Percentiles rank a stretch among this genome's conserved stretches.
These are phyloP conservation scores for Acleris laterana DNA, from an alignment of 2,888 invertebrate species.

Conservation along the genomic window DNA sequence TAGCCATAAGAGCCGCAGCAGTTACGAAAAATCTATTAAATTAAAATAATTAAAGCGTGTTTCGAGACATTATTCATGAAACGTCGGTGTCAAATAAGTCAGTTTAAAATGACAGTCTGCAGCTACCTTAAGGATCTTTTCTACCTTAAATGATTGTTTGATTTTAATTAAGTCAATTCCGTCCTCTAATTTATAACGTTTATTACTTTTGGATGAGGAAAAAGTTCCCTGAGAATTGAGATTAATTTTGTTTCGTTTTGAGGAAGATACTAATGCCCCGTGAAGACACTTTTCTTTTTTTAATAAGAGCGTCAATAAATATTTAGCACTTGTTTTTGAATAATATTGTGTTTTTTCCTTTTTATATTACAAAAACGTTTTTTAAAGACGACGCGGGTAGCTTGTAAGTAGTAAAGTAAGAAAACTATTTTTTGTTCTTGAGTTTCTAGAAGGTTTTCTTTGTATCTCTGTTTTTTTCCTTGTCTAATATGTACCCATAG, in stretches of 20 bases:
- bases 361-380: too few relatives aligned
- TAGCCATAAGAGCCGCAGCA: too few relatives aligned
- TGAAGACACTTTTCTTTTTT: slow-evolving; percentile 1
- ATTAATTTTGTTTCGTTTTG: slow-evolving; percentile 8
- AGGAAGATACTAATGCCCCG: background rate
- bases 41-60: background rate
- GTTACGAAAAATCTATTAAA: background rate
- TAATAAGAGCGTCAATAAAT: slow-evolving; percentile 5
- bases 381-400: too few relatives aligned
- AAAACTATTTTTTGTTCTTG: too few relatives aligned
- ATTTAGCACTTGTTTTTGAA: too few relatives aligned
- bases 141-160: background rate
- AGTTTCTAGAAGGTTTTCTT: too few relatives aligned
- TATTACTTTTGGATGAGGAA: slow-evolving; percentile 12
- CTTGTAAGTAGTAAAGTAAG: too few relatives aligned
- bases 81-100: background rate
- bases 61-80: background rate
- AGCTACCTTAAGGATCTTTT: background rate
- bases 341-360: too few relatives aligned
- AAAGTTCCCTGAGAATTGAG: slow-evolving; percentile 5
- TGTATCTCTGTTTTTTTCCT: too few relatives aligned
- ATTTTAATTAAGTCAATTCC: slow-evolving; percentile 6
- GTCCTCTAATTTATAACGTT: slow-evolving; percentile 11
- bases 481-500: too few relatives aligned
- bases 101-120: background rate